Evolutionary conservation across 2,113 vertebrate species (phyloP).

Genomic region (Dissostichus mawsoni): DNA sequence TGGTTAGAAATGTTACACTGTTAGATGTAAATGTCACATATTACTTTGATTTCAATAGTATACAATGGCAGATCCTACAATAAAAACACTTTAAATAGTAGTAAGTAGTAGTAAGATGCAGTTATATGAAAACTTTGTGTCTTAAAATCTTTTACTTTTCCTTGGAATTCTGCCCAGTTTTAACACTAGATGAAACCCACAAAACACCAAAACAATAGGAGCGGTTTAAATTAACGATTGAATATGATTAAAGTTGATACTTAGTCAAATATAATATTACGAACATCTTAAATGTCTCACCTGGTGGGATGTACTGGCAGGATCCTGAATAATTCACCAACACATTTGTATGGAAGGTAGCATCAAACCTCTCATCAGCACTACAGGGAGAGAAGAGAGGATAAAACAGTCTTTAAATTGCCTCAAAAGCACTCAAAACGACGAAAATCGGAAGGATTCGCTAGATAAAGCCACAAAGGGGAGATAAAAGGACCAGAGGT

Average conservation of each 20-base stretch:
- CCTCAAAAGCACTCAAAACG: not conserved
- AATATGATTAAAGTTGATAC: not conserved
- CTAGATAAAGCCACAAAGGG: not conserved
- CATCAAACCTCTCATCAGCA: slow-evolving; percentile 93
- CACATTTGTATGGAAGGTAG: slow-evolving; percentile 93
- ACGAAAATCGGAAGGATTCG: not conserved
- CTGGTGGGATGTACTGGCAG: slow-evolving; percentile 94
- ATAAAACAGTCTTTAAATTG: not conserved
- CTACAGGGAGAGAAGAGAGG: slow-evolving; percentile 69
- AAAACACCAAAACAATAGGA: too few relatives aligned
- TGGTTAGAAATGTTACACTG: not conserved
- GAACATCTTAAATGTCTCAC: slow-evolving; percentile 68
- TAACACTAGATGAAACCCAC: too few relatives aligned
- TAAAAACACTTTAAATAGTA: too few relatives aligned
- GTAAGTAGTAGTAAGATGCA: too few relatives aligned
- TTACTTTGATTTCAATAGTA: not conserved
- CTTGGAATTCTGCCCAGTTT: too few relatives aligned
- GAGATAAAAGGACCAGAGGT: not conserved
- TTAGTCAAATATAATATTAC: not conserved
- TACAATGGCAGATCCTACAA: not conserved
- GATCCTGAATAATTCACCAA: slow-evolving; percentile 89
- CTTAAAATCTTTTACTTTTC: too few relatives aligned
- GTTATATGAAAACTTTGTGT: too few relatives aligned
- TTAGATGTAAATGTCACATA: not conserved
- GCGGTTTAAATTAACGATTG: too few relatives aligned